A percentile compares a stretch with the other conserved stretches of the same genome.
Evolutionary conservation across 2,797 vertebrate species (phyloP).

Genomic region (Cynopterus sphinx): DNA sequence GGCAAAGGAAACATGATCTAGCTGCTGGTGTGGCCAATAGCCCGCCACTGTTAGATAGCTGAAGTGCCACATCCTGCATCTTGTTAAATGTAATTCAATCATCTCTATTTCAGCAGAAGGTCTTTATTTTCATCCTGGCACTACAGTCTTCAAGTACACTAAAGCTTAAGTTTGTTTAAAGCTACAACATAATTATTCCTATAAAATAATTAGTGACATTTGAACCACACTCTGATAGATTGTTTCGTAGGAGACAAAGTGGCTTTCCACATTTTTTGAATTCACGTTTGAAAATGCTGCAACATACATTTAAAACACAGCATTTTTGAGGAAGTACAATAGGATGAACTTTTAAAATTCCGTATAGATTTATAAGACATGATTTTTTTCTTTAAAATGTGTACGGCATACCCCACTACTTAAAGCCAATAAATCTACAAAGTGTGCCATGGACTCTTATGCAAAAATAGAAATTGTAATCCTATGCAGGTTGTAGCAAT

Average conservation of each 20-base stretch:
- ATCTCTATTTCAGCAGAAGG: constrained; percentile 70
- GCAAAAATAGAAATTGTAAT: constrained; percentile 70
- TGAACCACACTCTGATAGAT: constrained; percentile 66
- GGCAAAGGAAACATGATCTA: constrained; percentile 70
- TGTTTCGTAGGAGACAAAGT: constrained; percentile 16
- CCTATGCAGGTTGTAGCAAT: constrained; percentile 62
- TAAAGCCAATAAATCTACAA: constrained; percentile 75
- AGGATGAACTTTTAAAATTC: constrained; percentile 52
- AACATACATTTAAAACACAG: neutral
- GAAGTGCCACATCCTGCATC: constrained; percentile 77
- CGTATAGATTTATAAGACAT: constrained; percentile 22
- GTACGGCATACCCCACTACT: constrained; percentile 75
- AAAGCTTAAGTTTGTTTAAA: constrained; percentile 78
- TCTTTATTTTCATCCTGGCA: constrained; percentile 80
- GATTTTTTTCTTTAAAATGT: constrained; percentile 78
- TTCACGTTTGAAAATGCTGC: constrained; percentile 48
- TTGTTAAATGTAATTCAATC: constrained; percentile 80
- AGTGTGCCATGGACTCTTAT: constrained; percentile 65
- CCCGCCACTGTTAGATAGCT: constrained; percentile 72
- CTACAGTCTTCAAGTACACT: constrained; percentile 63
- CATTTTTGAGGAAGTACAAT: neutral
- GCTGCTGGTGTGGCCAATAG: constrained; percentile 75
- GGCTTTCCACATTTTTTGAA: constrained; percentile 56
- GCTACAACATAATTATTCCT: constrained; percentile 76
- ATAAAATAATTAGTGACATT: constrained; percentile 78